Percentiles rank a stretch among this genome's conserved stretches.
Evolutionary conservation across 2,797 vertebrate species (phyloP).

Genomic region (Lagodon rhomboides): DNA sequence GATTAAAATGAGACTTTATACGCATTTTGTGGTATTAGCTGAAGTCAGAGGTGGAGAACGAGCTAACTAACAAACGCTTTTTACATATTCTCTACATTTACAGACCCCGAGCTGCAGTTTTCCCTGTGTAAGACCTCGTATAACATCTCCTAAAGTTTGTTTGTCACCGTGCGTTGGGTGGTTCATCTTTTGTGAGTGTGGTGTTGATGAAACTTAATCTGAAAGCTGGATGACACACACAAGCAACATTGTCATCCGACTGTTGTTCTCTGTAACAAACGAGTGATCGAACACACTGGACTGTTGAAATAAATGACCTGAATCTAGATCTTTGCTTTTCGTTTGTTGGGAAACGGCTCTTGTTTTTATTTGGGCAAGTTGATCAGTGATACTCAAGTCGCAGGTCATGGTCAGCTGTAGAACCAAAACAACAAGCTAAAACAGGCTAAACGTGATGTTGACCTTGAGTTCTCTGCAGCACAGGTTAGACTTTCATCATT

Average conservation of each 20-base stretch:
- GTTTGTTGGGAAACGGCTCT: neutral
- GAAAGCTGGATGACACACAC: neutral
- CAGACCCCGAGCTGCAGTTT: constrained; percentile 11
- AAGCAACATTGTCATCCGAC: neutral
- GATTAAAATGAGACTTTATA: neutral
- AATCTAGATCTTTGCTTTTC: neutral
- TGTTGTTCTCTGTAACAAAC: neutral
- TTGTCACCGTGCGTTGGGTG: neutral
- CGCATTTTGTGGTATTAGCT: neutral
- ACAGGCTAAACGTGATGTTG: no score
- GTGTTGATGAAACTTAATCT: neutral
- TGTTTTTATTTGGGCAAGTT: no score
- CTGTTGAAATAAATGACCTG: neutral
- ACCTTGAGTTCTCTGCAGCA: no score
- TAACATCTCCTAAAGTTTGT: neutral
- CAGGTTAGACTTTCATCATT: no score
- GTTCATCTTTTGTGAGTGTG: neutral
- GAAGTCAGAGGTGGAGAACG: neutral
- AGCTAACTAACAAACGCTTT: neutral
- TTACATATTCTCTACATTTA: constrained; percentile 29
- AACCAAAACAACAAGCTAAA: neutral
- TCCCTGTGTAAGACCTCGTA: neutral
- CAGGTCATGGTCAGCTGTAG: neutral
- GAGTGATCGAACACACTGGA: neutral
- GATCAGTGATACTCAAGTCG: neutral